A percentile compares a stretch with the other conserved stretches of the same genome.
These are phyloP conservation scores for Luidia sarsii DNA, from an alignment of 53 echinoderm and acorn worm genomes.

Conservation along the genomic window DNA sequence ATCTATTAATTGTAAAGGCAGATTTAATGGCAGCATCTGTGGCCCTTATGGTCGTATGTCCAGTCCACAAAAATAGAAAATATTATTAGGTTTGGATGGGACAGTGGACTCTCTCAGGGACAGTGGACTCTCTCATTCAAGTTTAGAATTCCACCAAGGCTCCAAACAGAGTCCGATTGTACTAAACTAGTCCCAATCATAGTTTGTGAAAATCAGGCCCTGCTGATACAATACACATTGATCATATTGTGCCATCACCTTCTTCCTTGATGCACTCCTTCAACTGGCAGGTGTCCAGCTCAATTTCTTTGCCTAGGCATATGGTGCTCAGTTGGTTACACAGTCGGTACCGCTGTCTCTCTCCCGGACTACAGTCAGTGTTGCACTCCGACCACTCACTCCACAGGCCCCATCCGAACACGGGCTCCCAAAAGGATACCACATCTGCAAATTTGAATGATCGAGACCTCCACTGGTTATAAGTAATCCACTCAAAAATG, in stretches of 20 bases:
- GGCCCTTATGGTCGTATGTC: no score
- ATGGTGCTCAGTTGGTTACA: slow-evolving; percentile 48
- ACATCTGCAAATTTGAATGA: slow-evolving; percentile 1
- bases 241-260: no score
- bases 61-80: no score
- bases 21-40: no score
- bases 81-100: no score
- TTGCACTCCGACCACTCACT: slow-evolving; percentile 80
- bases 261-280: slow-evolving; percentile 39
- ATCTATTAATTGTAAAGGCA: no score
- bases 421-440: slow-evolving; percentile 39
- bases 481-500: no score
- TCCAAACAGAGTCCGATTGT: no score
- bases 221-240: background rate
- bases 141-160: no score
- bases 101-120: no score
- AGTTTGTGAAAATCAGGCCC: background rate
- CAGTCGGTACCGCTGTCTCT: slow-evolving; percentile 54
- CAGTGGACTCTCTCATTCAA: no score
- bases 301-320: slow-evolving; percentile 47
- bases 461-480: no score
- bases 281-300: slow-evolving; percentile 42
- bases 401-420: slow-evolving; percentile 75
- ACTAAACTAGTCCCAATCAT: background rate
- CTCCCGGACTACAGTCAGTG: slow-evolving; percentile 69